Evolutionary conservation across 2,888 invertebrate genomes (phyloP), one percentile per base, ranked within the genome.

Genomic region (Cylindroiulus punctatus): DNA sequence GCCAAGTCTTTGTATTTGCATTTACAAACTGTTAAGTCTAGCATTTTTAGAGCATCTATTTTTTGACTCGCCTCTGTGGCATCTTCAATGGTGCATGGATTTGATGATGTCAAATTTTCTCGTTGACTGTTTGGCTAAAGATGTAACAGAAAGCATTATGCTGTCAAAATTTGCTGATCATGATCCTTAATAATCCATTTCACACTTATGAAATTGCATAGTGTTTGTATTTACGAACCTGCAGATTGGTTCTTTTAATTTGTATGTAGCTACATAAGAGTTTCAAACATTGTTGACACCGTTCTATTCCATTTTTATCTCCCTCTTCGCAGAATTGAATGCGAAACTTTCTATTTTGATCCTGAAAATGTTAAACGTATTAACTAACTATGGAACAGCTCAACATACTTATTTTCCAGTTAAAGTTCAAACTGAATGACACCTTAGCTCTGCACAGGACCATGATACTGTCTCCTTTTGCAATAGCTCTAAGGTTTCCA

Each of bases 381-480:
- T n/a, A n/a, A n/a, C n/a, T n/a, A n/a, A n/a, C n/a, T n/a, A n/a
- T n/a, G n/a, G n/a, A n/a, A n/a, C n/a, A n/a, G n/a, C n/a, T n/a
- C n/a, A n/a, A n/a, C n/a, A n/a, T n/a, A n/a, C n/a, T n/a, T n/a
- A n/a, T n/a, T n/a, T n/a, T n/a, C 40, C 40, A 40, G 40, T 40
- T 40, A 40, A 8, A 4, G 8, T 40, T 40, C n/a, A n/a, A n/a
- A n/a, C n/a, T 40, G 40, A 7, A 8, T 40, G 3, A 65, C 10
- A 65, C 65, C 26, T 7, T n/a, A 7, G 65, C n/a, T 65, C 17
- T 82, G 30, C 19, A 82, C 26, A 86, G 17, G 52, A 86, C 86
- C 19, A 86, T 14, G 32, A 86, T 36, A 44, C 87, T 87, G 85
- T 87, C 86, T 5, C 87, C 87, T 44, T 81, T 32, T 7, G 86